Evolutionary conservation across 2,888 invertebrate genomes (phyloP).

Genomic region (Meiosimyza decipiens): DNA sequence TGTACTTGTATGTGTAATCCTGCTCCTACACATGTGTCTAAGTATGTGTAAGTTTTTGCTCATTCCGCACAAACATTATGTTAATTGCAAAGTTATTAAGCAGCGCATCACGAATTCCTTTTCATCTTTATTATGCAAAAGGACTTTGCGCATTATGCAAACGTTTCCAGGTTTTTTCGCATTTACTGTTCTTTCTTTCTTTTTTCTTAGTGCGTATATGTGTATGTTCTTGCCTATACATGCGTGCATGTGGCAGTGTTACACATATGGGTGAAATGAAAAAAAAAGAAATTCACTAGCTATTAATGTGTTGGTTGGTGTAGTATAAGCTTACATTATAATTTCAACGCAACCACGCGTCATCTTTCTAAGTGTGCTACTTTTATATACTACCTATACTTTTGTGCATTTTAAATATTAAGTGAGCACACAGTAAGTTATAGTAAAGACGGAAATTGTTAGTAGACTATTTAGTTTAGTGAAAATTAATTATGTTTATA

Average conservation of each 20-base stretch:
- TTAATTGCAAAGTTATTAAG: slow-evolving; percentile 30
- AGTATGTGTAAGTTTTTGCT: slow-evolving; percentile 1
- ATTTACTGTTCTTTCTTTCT: slow-evolving; percentile 2
- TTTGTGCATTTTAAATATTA: not conserved
- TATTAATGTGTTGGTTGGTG: slow-evolving; percentile 7
- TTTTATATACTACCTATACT: not conserved
- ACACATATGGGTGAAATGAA: not conserved
- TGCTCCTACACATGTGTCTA: not conserved
- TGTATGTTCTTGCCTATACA: slow-evolving; percentile 17
- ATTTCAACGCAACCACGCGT: slow-evolving; percentile 25
- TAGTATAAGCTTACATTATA: slow-evolving; percentile 20
- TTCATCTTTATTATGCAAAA: slow-evolving; percentile 15
- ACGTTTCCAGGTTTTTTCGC: slow-evolving; percentile 8
- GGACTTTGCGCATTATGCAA: slow-evolving; percentile 14
- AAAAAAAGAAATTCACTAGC: not conserved
- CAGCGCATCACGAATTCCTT: slow-evolving; percentile 23
- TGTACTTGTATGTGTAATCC: not conserved
- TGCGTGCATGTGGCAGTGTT: not conserved
- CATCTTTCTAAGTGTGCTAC: not conserved
- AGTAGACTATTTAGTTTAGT: no score
- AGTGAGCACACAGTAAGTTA: not conserved
- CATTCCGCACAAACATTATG: slow-evolving; percentile 20
- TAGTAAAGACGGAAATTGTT: no score
- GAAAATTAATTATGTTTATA: no score
- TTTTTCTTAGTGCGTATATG: not conserved